These are phyloP conservation scores for Bhutanitis thaidina DNA, from an alignment of 2,888 invertebrate species.

Conservation along the genomic window DNA sequence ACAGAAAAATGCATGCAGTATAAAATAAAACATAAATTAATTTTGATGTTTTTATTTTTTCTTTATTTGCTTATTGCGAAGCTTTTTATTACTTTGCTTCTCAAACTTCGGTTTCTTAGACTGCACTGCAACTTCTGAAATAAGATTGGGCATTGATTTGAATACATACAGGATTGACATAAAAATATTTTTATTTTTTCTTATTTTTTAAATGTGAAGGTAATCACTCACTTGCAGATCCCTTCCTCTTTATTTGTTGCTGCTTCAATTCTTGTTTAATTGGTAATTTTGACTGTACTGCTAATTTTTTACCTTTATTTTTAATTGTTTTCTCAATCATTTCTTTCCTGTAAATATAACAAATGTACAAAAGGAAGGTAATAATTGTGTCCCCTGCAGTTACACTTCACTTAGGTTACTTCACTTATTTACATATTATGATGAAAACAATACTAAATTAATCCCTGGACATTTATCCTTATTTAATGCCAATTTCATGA, in stretches of 20 bases:
- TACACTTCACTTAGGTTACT: no score
- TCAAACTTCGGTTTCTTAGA: constrained; percentile 61
- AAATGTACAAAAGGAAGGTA: neutral
- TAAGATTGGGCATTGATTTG: neutral
- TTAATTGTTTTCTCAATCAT: constrained; percentile 4
- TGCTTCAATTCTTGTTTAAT: constrained; percentile 7
- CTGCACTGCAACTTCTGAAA: constrained; percentile 39
- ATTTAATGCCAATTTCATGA: no score
- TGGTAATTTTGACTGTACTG: neutral
- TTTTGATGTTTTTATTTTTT: constrained; percentile 40
- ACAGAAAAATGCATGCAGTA: no score
- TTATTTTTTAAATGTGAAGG: no score
- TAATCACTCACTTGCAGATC: constrained; percentile 21
- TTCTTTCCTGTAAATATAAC: constrained; percentile 10
- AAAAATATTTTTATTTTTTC: no score
- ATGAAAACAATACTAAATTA: no score
- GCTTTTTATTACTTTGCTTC: constrained; percentile 48
- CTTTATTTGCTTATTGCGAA: constrained; percentile 56
- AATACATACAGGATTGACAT: no score
- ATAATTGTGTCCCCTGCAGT: no score
- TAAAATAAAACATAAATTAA: no score
- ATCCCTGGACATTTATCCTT: no score
- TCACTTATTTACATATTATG: no score
- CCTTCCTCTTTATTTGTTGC: constrained; percentile 22
- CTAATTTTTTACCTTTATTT: constrained; percentile 12